Percentiles rank a stretch among this genome's conserved stretches.
Conservation (phyloP, 2,888 invertebrate genomes). For the Diarsia mendica region DNA sequence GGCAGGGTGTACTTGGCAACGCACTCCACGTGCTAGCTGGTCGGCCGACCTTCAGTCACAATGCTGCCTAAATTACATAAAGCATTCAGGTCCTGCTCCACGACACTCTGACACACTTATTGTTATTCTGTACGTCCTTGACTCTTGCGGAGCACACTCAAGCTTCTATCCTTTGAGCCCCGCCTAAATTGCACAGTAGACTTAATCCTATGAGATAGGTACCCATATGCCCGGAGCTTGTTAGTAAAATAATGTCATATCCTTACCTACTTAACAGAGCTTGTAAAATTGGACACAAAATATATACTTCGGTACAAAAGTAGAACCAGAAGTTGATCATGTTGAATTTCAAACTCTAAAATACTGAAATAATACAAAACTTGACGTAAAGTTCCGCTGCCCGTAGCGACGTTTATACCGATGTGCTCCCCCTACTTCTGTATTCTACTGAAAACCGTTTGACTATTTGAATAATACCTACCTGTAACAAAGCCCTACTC, state of each 20-base stretch:
- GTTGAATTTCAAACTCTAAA: slow-evolving; percentile 11
- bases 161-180: slow-evolving; percentile 26
- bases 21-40: slow-evolving; percentile 1
- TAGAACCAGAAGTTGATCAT: slow-evolving; percentile 11
- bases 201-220: slow-evolving; percentile 25
- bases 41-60: slow-evolving; percentile 25
- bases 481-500: slow-evolving; percentile 2
- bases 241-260: slow-evolving; percentile 15
- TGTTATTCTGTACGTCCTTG: slow-evolving; percentile 62
- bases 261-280: neutral
- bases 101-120: slow-evolving; percentile 51
- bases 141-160: slow-evolving; percentile 42
- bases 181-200: slow-evolving; percentile 34
- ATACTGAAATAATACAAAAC: slow-evolving; percentile 40
- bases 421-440: neutral
- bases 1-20: slow-evolving; percentile 9
- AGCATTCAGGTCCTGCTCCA: slow-evolving; percentile 49
- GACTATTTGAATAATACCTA: slow-evolving; percentile 18
- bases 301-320: slow-evolving; percentile 15
- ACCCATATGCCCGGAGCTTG: slow-evolving; percentile 5
- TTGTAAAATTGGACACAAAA: slow-evolving; percentile 12
- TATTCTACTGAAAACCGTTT: slow-evolving; percentile 16
- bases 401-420: neutral
- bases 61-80: slow-evolving; percentile 47
- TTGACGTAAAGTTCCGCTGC: slow-evolving; percentile 2